Evolutionary conservation across 2,888 invertebrate genomes (phyloP).

Genomic region (Schrankia costaestrigalis): DNA sequence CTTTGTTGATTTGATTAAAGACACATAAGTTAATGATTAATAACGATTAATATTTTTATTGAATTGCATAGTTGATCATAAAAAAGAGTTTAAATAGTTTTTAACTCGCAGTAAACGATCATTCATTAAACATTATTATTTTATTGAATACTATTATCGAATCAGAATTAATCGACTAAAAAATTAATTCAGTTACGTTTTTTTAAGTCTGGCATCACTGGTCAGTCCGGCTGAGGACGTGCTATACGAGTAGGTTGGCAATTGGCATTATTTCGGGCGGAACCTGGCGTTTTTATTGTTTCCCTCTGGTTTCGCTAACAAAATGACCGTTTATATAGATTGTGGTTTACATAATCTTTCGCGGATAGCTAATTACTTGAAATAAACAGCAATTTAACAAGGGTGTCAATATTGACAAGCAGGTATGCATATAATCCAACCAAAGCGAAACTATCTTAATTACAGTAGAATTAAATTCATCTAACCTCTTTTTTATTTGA

Average conservation of each 20-base stretch:
- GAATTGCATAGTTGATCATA: too few species aligned
- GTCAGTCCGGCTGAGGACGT: conserved; percentile 23
- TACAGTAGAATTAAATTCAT: conserved; percentile 6
- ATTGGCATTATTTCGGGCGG: conserved; percentile 35
- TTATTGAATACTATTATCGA: too few species aligned
- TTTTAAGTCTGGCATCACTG: too few species aligned
- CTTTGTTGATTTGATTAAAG: too few species aligned
- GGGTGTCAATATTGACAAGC: conserved; percentile 70
- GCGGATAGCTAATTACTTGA: conserved; percentile 18
- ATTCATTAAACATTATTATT: too few species aligned
- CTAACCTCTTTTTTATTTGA: conserved; percentile 39
- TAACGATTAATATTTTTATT: too few species aligned
- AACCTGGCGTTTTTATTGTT: conserved; percentile 25
- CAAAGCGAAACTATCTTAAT: conserved; percentile 29
- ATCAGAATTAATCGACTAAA: too few species aligned
- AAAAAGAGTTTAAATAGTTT: too few species aligned
- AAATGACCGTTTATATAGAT: conserved; percentile 35
- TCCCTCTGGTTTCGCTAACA: conserved; percentile 31
- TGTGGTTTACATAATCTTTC: conserved; percentile 19
- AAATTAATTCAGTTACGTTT: too few species aligned
- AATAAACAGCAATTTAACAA: conserved; percentile 29
- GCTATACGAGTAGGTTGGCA: conserved; percentile 32
- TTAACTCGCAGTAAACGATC: too few species aligned
- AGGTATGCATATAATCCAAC: conserved; percentile 63
- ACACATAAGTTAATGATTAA: too few species aligned